Base-by-base conservation (phyloP, 2,113 vertebrate species). In the Oncorhynchus tshawytscha region DNA sequence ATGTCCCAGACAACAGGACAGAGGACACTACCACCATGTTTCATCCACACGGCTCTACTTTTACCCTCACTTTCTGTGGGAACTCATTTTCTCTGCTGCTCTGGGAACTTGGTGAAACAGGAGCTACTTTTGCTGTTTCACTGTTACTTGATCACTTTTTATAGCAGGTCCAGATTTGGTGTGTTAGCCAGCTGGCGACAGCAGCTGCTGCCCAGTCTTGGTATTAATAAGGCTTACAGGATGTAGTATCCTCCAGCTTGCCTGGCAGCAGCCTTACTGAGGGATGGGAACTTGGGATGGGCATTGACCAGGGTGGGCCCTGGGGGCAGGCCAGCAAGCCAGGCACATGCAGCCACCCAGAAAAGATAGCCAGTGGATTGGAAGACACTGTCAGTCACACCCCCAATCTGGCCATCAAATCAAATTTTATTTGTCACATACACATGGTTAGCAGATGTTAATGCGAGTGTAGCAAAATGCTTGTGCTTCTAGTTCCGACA, bases 41-140 rank as follows among this genome's bases (percentile, higher is more conserved):
- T 75, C 78, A 31, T 31, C 59, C 51, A 76, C 78, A 81, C 76
- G 64, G 54, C 51, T 57, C 3, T 20, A 57, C 51, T 13, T 57
- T 20, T 57, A 16, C 51, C 51, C 51, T 57, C 18, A 16, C 18
- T 20, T 57, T 13, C 51, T 57, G 16, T 6, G 39, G 51, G 51
- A 20, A 16, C 13, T 57, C 39, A 20, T 57, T 16, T 39, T 39
- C 39, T 39, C 13, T 57, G 16, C 3, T 57, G 51, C 16, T 57
- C 51, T 16, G 51, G 12, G 51, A 20, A 16, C 13, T 57, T 57
- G 51, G 51, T 57, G 13, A 18, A 13, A 57, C 51, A 13, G 13
- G 18, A 16, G 51, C 51, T 57, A 57, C 13, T 57, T 11, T 15
- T 16, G 4, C 65, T 67, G 25, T 27, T 66, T 24, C 5, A 15